Conservation (phyloP, 2,113 vertebrate genomes). For the Oncorhynchus masou region DNA sequence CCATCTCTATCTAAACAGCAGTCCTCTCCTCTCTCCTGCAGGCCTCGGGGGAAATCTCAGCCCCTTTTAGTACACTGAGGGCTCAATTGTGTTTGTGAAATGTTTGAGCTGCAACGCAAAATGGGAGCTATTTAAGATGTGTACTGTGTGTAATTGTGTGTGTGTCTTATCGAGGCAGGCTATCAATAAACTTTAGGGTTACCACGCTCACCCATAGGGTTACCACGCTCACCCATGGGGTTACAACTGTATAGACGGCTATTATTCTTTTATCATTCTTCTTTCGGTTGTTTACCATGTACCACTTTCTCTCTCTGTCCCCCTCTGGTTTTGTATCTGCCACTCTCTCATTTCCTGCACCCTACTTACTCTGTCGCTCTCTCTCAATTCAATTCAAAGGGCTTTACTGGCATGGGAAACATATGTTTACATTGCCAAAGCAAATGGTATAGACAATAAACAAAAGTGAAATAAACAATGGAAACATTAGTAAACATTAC, state of each 20-base stretch:
- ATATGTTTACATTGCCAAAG: too few species aligned
- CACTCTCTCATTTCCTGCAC: constrained; percentile 5
- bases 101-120: constrained; percentile 42
- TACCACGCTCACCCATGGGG: too few species aligned
- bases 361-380: not conserved
- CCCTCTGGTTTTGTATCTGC: constrained; percentile 11
- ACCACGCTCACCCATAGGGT: too few species aligned
- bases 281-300: constrained; percentile 34
- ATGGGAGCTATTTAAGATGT: constrained; percentile 39
- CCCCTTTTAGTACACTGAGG: constrained; percentile 20
- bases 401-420: too few species aligned
- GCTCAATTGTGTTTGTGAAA: constrained; percentile 52
- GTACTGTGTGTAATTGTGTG: constrained; percentile 6
- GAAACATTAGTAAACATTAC: too few species aligned
- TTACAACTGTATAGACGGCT: too few species aligned
- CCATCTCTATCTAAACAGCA: constrained; percentile 24
- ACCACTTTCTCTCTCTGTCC: constrained; percentile 28
- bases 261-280: constrained; percentile 25
- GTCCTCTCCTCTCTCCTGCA: constrained; percentile 29
- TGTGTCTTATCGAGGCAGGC: not conserved
- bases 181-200: constrained; percentile 5
- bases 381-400: too few species aligned
- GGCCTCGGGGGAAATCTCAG: constrained; percentile 52
- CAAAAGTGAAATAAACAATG: too few species aligned
- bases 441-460: too few species aligned